Percentiles rank a stretch among this genome's conserved stretches.
These are phyloP conservation scores for Enteromius mattozi DNA, from an alignment of 2,797 vertebrate genomes.

Conservation along the genomic window DNA sequence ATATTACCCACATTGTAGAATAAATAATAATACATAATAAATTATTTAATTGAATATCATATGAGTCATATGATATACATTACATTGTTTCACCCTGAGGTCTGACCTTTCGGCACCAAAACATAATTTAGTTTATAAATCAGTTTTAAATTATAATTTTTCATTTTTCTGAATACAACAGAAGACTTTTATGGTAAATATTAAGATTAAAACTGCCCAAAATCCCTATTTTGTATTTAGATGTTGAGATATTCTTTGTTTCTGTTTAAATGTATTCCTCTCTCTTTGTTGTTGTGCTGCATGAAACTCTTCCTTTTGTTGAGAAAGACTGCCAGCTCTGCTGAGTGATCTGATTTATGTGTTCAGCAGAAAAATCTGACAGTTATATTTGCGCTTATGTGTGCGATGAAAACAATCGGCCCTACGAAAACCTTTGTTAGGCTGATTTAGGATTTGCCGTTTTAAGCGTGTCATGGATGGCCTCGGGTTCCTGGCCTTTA, in stretches of 20 bases:
- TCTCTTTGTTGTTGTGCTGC: background rate
- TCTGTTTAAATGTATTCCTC: background rate
- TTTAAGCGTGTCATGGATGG: background rate
- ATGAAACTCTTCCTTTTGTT: background rate
- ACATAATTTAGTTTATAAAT: background rate
- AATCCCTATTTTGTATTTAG: background rate
- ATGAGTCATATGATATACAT: background rate
- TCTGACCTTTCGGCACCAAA: background rate
- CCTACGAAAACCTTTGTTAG: background rate
- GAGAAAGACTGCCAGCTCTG: background rate
- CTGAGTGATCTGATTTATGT: constrained; percentile 17
- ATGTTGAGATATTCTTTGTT: background rate
- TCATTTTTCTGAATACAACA: too few species aligned
- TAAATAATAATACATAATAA: too few species aligned
- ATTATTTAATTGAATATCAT: background rate
- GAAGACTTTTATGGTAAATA: background rate
- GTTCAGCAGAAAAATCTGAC: constrained; percentile 1
- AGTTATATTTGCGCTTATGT: constrained; percentile 14
- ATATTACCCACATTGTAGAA: background rate
- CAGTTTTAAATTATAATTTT: background rate
- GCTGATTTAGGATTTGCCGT: constrained; percentile 22
- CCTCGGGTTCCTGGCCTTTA: constrained; percentile 23
- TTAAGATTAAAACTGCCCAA: background rate
- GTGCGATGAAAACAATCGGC: background rate
- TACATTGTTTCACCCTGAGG: background rate